A percentile compares a stretch with the other conserved stretches of the same genome.
Evolutionary conservation across 2,888 invertebrate species (phyloP).

Genomic region (Steromphala cineraria): DNA sequence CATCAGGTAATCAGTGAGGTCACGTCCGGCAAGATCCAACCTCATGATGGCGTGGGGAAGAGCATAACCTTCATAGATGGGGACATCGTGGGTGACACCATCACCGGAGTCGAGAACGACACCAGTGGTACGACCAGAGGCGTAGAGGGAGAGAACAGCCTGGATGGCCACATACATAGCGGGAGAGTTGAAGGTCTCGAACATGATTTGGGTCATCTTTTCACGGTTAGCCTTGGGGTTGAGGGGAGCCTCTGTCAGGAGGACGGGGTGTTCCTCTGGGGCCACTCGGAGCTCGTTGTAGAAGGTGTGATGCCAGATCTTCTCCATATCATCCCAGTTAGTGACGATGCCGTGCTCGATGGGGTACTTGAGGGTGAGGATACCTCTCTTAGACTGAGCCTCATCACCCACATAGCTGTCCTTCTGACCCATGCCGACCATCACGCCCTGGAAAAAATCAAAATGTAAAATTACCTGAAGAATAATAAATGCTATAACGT

Average conservation of each 20-base stretch:
- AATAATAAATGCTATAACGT: no score
- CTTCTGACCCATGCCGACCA: constrained; percentile 68
- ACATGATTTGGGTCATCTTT: constrained; percentile 87
- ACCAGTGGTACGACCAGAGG: constrained; percentile 97
- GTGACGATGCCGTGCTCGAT: constrained; percentile 71
- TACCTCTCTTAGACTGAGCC: constrained; percentile 70
- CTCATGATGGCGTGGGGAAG: constrained; percentile 72
- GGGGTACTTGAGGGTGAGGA: constrained; percentile 69
- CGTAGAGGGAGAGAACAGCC: constrained; percentile 93
- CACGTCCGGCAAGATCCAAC: constrained; percentile 56
- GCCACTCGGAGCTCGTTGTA: constrained; percentile 86
- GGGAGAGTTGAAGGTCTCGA: constrained; percentile 89
- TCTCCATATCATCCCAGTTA: constrained; percentile 70
- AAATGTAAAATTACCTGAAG: no score
- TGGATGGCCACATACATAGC: constrained; percentile 97
- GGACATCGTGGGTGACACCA: constrained; percentile 94
- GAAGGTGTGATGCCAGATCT: constrained; percentile 79
- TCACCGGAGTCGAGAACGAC: constrained; percentile 95
- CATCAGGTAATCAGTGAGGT: constrained; percentile 78
- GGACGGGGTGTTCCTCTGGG: constrained; percentile 94
- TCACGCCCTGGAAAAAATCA: constrained; percentile 41
- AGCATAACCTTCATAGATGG: constrained; percentile 80
- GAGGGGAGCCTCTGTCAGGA: constrained; percentile 93
- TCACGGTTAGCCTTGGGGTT: constrained; percentile 96
- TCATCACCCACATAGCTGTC: constrained; percentile 71